Percentiles rank a stretch among this genome's conserved stretches.
Evolutionary conservation across 2,113 vertebrate species (phyloP).

Genomic region (Peromyscus leucopus): DNA sequence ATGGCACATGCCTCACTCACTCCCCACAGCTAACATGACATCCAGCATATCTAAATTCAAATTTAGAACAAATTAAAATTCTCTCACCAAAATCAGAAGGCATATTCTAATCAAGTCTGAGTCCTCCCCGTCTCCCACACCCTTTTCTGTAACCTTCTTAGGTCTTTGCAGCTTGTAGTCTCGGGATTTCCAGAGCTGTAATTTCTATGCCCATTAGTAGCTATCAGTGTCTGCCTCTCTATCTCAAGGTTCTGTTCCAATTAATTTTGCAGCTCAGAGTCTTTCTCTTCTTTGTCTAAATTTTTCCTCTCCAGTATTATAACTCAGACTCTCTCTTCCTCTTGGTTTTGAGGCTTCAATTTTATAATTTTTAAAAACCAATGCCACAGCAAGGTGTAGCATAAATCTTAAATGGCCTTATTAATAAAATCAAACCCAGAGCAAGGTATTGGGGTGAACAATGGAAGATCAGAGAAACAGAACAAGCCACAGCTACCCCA

Average conservation of each 20-base stretch:
- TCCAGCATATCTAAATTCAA: background rate
- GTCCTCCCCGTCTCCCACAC: background rate
- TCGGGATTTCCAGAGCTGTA: background rate
- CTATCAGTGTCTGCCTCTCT: background rate
- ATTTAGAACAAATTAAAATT: background rate
- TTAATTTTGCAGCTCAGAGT: background rate
- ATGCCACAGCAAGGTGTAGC: background rate
- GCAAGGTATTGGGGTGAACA: no score
- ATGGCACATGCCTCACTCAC: background rate
- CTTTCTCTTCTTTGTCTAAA: background rate
- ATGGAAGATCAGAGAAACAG: no score
- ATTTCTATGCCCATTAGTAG: background rate
- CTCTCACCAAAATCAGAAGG: background rate
- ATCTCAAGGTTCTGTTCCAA: background rate
- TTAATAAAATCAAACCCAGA: background rate
- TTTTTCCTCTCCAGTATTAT: background rate
- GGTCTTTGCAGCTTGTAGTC: background rate
- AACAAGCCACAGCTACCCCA: no score
- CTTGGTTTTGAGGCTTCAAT: conserved; percentile 23
- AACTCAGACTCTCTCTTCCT: background rate
- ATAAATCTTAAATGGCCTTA: no score
- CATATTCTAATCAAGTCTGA: background rate
- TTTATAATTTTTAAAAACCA: background rate
- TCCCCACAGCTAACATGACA: background rate
- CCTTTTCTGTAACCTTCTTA: background rate